Base-by-base conservation (phyloP, 2,797 vertebrate species). In the Acipenser transmontanus region DNA sequence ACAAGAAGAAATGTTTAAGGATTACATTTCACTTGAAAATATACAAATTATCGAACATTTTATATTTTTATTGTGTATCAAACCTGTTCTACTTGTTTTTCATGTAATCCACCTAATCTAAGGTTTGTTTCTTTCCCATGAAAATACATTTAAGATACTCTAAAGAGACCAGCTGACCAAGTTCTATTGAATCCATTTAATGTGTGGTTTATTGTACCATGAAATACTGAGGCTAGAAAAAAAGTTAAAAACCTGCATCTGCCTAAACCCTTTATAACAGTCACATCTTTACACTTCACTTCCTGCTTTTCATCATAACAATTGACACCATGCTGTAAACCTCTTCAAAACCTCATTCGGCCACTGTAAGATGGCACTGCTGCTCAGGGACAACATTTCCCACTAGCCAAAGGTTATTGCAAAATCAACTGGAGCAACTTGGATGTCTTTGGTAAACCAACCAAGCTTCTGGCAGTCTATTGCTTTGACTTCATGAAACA, bases 151-250 rank as follows among this genome's bases (percentile, higher is more conserved):
- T 49, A 63, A 72, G 74, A 68, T 67, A 80, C 64, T 61, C 10
- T 77, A 81, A 78, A 83, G 77, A 81, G 73, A 79, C 83, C 83
- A 78, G 81, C 84, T 84, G 82, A 83, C 76, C 65, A 62, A 73
- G 68, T 71, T 68, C 11, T 66, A 49, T 64, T 52, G 54, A 67
- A 68, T 68, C 9, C 49, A 67, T 66, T 68, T 64, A 59, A 48
- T 8, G 56, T 66, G 64, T 13, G 34, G 14, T 34, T 64, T 13
- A 62, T 17, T 47, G 59, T 57, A 70, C 64, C 59, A 50, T 11
- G 7, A 10, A 17, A 12, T 49, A n/a, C 54, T 8, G 14, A 12
- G 57, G n/a, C 4, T 61, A 67, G n/a, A 61, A 61, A 20, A 6
- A 20, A 9, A 20, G 9, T 17, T 20, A 34, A 61, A 57, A 48